Evolutionary conservation across 2,113 vertebrate species (phyloP).

Genomic region (Andinoacara biseriatus): DNA sequence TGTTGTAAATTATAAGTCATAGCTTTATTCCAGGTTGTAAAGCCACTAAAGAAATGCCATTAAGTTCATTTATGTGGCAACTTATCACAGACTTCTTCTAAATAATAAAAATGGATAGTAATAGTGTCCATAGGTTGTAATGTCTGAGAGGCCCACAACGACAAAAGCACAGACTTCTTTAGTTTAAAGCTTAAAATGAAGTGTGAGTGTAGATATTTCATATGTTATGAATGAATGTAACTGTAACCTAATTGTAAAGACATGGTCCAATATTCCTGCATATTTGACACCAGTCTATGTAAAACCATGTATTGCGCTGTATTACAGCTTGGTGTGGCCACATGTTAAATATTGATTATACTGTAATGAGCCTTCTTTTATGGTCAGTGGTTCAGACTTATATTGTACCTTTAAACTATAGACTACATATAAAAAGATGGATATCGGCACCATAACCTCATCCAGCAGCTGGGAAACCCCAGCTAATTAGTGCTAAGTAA

Average conservation of each 20-base stretch:
- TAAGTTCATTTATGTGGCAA: conserved; percentile 12
- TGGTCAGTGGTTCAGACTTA: background rate
- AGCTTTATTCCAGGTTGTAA: conserved; percentile 2
- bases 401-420: background rate
- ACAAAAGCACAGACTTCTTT: background rate
- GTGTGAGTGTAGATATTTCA: background rate
- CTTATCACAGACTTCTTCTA: background rate
- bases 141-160: background rate
- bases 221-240: background rate
- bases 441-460: background rate
- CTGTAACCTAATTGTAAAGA: background rate
- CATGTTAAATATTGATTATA: background rate
- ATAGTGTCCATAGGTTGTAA: background rate
- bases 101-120: background rate
- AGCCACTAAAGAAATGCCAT: conserved; percentile 10
- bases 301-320: background rate
- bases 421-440: background rate
- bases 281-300: background rate
- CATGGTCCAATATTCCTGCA: background rate
- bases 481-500: conserved; percentile 2
- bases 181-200: background rate
- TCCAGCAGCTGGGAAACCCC: background rate
- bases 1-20: conserved; percentile 10
- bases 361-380: background rate
- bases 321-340: background rate